Base-by-base conservation (phyloP, 2,888 invertebrate genomes). In the Trissoscelio sp. region DNA sequence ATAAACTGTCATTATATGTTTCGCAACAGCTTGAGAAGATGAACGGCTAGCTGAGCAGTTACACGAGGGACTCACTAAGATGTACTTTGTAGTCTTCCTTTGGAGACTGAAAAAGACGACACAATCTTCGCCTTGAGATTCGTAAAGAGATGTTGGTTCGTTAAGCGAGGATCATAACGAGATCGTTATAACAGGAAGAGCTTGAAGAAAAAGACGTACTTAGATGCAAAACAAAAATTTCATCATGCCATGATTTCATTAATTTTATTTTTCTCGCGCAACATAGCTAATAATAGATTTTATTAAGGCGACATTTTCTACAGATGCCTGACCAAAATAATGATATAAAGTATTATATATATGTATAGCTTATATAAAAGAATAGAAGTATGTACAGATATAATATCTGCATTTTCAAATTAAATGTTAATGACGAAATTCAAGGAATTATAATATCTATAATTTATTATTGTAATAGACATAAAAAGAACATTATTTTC, bases 101-200 rank as follows among this genome's bases (percentile, higher is more conserved):
- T 75, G 67, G 79, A 75, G 74, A 79, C 82, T 82, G 74, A 79
- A 82, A 82, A 82, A 75, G 82, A 79, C 82, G 79, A 72, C 79
- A 75, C 74, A 79, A 82, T 82, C 82, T 82, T 79, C 75, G 79
- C 75, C 79, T 82, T 72, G 79, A 82, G 82, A 82, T 82, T 82
- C 75, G 82, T 79, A 79, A 82, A 82, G 82, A 75, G 79, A 79
- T 82, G 82, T 82, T 79, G 79, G 74, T 78, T 78, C 82, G 82
- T 82, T 78, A 82, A 81, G 80, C 80, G 80, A 60, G 80, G 80
- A 75, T 75, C 77, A 77, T 77, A 81, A 81, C 81, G 64, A 82
- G 82, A 79, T 79, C 73, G 82, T 82, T 79, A 79, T 67, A 79
- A 74, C 72, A 53, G 79, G 66, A 60, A 75, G 58, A 48, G 75